Base-by-base conservation (phyloP, 92 coral and sea anemone genomes). In the Parazoanthus atlanticus region DNA sequence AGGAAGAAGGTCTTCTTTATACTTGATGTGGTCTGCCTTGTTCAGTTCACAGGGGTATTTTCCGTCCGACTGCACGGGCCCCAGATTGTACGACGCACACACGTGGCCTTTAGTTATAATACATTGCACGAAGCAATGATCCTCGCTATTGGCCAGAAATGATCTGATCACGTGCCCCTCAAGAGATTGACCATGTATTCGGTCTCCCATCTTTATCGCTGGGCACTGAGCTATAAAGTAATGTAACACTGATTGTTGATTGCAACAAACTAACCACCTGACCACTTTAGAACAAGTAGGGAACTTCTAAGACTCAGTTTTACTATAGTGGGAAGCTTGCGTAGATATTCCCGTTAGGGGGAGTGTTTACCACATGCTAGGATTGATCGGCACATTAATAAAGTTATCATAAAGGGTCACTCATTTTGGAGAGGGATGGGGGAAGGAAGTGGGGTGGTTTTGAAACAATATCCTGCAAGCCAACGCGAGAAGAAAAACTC, bases 1-100 rank as follows among this genome's bases (percentile, higher is more conserved):
- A 25, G 23, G 34, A 29, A 49, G 17, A 79, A 79, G 83, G 25
- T 79, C 83, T 49, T 47, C 69, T 29, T 30, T 52, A 40, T 47
- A 79, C 38, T 52, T 79, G 12, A 79, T 79, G 38, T 79, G 83
- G 11, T 79, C 83, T 13, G 83, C 83, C 13, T 79, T 79, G 66
- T 79, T 79, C 41, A 79, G 38, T 26, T 79, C 83, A 49, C 83
- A 79, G 3, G 25, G 69, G n/a, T 79, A 52, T 6, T 79, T 79
- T 8, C 83, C 83, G 40, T 30, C n/a, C 26, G 56, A 8, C 64
- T 29, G 66, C 66, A 29, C 34, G 8, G 66, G 66, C 5, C 83
- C 83, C 41, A 79, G 36, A 19, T 79, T 79, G 69, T 49, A 79
- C 8, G 83, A 79, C 0, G 67, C 69, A 30, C 83, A 49, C 83